Evolutionary conservation across 2,888 invertebrate species (phyloP), one percentile per base, ranked within the genome.

Genomic region (Suillia variegata): DNA sequence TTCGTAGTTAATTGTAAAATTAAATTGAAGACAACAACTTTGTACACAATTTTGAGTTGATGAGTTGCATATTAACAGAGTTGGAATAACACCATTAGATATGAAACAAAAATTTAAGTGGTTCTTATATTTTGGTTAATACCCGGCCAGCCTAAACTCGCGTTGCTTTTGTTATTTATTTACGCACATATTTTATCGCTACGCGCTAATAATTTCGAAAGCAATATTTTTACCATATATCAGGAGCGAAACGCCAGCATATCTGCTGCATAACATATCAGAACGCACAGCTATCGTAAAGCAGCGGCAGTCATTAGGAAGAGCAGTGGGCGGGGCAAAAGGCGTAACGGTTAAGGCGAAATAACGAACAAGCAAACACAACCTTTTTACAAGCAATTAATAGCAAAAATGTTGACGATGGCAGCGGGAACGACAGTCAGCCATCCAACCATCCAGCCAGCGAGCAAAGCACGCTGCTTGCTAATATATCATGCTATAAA

Each of bases 401-500:
- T 45, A 45, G 45, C 45, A 20, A 13, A 45, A 20, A 13, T 45
- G 18, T 45, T n/a, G n/a, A 13, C 45, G n/a, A 38, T 38, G 10
- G 13, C 45, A n/a, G n/a, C n/a, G n/a, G n/a, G n/a, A n/a, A n/a
- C 45, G 6, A 17, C 45, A 45, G 13, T 8, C 17, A 5, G 2
- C 18, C 20, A 20, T 17, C 18, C 45, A 17, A 4, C 17, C 45
- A 8, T 20, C 18, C 45, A 45, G 17, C 18, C n/a, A 45, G 45
- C 45, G n/a, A 6, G 45, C 18, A 8, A 20, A 45, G 18, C 45
- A 20, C 45, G 18, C 17, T 6, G 18, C 3, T n/a, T 38, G 38
- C 38, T 38, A 38, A 45, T 45, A 20, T 20, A 45, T 45, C 45
- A 45, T 45, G 45, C 13, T 45, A 45, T 45, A 45, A 45, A 45